A percentile compares a stretch with the other conserved stretches of the same genome.
These are phyloP conservation scores for Taeniopygia guttata DNA, from an alignment of 2,797 vertebrate species.

Conservation along the genomic window DNA sequence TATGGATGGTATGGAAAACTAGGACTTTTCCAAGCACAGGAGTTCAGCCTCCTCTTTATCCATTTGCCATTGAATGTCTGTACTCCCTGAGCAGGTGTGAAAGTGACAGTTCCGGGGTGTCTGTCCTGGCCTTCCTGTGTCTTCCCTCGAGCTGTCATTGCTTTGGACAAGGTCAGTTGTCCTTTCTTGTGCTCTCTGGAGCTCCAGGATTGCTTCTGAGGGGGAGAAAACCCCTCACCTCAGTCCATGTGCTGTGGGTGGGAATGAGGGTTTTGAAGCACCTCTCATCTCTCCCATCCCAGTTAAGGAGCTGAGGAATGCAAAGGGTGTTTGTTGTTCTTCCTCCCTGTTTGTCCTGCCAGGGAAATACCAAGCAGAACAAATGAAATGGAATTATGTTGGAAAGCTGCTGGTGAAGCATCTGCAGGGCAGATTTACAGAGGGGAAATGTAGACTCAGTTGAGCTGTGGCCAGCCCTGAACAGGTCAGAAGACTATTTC, in stretches of 20 bases:
- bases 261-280: background rate
- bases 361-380: background rate
- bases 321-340: background rate
- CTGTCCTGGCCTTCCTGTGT: background rate
- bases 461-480: background rate
- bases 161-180: background rate
- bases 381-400: background rate
- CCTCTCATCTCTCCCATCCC: background rate
- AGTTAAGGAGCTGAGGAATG: background rate
- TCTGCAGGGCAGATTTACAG: background rate
- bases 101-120: background rate
- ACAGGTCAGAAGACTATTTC: background rate
- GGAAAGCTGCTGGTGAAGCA: background rate
- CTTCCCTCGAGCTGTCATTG: background rate
- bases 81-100: background rate
- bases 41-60: background rate
- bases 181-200: background rate
- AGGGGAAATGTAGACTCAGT: background rate
- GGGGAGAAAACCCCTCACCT: background rate
- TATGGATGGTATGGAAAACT: background rate
- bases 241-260: background rate
- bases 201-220: background rate
- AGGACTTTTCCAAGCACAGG: background rate
- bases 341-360: fast-evolving
- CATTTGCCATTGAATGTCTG: background rate